These are phyloP conservation scores for Anolis sagrei DNA, from an alignment of 2,113 vertebrate genomes.

Conservation along the genomic window DNA sequence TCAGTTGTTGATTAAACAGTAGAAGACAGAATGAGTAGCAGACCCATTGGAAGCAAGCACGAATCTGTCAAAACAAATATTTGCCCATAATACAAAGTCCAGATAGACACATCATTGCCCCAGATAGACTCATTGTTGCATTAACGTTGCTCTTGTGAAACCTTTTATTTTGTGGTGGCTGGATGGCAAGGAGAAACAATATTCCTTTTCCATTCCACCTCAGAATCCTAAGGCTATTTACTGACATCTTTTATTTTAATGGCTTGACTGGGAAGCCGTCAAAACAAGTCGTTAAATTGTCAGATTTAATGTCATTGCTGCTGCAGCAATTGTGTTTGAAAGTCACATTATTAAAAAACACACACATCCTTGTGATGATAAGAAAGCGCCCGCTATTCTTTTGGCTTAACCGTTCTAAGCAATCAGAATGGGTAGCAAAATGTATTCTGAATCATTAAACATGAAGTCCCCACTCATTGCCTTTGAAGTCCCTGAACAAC, in stretches of 20 bases:
- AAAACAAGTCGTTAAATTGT: conserved; percentile 10
- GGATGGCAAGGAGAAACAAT: background rate
- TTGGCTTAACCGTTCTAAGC: conserved; percentile 9
- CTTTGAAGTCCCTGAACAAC: conserved; percentile 46
- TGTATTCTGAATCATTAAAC: conserved; percentile 55
- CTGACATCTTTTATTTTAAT: background rate
- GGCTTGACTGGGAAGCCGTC: background rate
- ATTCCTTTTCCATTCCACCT: background rate
- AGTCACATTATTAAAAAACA: background rate
- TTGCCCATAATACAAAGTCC: background rate
- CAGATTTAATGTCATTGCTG: background rate
- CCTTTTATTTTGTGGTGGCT: background rate
- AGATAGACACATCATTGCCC: background rate
- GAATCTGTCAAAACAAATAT: background rate
- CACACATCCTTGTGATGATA: background rate
- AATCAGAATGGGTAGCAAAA: conserved; percentile 46
- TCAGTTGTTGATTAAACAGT: background rate
- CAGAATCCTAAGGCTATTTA: conserved; percentile 18
- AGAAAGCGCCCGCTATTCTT: conserved; percentile 10
- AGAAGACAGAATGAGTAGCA: background rate
- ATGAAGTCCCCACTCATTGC: conserved; percentile 49
- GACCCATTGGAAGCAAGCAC: background rate
- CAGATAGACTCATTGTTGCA: background rate
- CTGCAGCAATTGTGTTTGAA: conserved; percentile 18
- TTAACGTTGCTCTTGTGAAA: background rate